phyloP scores from a whole-genome alignment of 2,113 vertebrate genomes.

The Conger conger region DNA sequence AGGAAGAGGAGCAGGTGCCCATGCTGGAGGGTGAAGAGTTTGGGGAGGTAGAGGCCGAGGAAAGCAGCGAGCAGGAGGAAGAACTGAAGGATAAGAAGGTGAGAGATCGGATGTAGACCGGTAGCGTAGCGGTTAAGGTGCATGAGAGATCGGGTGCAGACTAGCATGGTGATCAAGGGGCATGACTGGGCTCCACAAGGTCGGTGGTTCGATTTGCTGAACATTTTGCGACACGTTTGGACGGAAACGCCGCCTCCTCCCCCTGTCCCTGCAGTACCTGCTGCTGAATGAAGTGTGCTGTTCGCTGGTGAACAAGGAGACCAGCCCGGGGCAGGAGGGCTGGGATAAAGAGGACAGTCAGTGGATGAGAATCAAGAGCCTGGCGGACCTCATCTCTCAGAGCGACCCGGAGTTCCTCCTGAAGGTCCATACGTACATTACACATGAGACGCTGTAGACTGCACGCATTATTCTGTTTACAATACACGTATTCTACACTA shows the following conservation, averaged over 20 bases:
- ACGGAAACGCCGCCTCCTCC: background rate
- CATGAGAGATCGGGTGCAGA: too few species aligned
- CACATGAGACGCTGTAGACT: too few species aligned
- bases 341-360: conserved; percentile 39
- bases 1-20: conserved; percentile 32
- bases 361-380: conserved; percentile 57
- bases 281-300: conserved; percentile 75
- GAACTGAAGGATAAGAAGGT: conserved; percentile 66
- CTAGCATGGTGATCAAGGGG: too few species aligned
- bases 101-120: background rate
- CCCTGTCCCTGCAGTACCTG: conserved; percentile 62
- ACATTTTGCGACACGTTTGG: too few species aligned
- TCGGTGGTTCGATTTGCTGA: too few species aligned
- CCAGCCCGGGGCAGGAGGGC: conserved; percentile 51
- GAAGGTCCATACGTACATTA: conserved; percentile 66
- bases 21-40: conserved; percentile 53
- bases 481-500: too few species aligned
- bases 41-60: conserved; percentile 45
- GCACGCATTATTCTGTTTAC: too few species aligned
- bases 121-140: too few species aligned
- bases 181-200: too few species aligned
- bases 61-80: conserved; percentile 37
- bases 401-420: conserved; percentile 82
- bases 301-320: conserved; percentile 63
- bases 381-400: conserved; percentile 64